A percentile compares a stretch with the other conserved stretches of the same genome.
phyloP scores from a whole-genome alignment of 1,140 invertebrate genomes.

The Nebria ingens region DNA sequence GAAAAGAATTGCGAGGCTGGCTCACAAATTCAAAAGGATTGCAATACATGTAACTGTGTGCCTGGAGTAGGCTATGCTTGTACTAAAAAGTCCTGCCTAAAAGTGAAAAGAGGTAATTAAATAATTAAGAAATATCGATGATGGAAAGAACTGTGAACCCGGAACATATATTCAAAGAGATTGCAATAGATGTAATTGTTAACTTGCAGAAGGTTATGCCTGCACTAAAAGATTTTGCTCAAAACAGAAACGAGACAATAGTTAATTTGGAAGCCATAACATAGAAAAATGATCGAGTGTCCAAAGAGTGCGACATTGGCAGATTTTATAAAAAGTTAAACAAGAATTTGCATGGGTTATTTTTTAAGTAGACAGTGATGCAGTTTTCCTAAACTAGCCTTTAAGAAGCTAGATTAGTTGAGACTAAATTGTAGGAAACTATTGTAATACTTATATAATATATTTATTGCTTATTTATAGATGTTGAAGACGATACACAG shows the following conservation, averaged over 20 bases:
- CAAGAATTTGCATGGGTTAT: too few species aligned
- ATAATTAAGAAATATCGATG: background rate
- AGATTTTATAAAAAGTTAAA: too few species aligned
- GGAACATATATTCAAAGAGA: background rate
- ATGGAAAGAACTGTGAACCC: background rate
- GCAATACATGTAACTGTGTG: background rate
- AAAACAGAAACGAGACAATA: background rate
- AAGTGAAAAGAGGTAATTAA: background rate
- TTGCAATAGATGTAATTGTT: background rate
- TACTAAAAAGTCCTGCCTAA: background rate
- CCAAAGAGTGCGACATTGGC: too few species aligned
- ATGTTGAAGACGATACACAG: too few species aligned
- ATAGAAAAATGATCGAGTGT: too few species aligned
- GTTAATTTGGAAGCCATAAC: too few species aligned
- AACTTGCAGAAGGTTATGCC: background rate
- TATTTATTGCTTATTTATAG: too few species aligned
- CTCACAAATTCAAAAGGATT: background rate
- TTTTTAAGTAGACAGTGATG: too few species aligned
- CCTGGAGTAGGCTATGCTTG: background rate
- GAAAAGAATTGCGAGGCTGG: background rate
- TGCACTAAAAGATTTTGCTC: background rate
- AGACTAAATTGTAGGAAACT: too few species aligned
- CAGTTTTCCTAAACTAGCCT: too few species aligned
- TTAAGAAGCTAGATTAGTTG: too few species aligned
- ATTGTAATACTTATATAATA: too few species aligned